Evolutionary conservation across 2,113 vertebrate species (phyloP), one percentile per base, ranked within the genome.

Genomic region (Callipepla squamata): DNA sequence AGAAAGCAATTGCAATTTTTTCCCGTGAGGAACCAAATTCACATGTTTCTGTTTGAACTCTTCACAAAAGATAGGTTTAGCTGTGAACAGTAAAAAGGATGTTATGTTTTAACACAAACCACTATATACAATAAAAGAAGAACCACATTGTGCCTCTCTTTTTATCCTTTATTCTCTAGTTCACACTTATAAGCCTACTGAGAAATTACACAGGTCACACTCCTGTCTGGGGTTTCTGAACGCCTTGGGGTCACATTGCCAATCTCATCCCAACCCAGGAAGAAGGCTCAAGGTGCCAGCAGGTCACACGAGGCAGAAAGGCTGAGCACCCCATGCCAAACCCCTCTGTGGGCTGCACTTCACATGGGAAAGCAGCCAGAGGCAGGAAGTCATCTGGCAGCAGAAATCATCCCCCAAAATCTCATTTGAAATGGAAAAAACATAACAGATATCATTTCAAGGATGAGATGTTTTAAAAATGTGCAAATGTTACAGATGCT

Each of bases 161-260:
- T 93, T 96, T 91, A 89, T 85, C 92, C 83, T 92, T 95, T 96
- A 96, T 96, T 96, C 86, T 89, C 96, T 90, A 94, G 75, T 32
- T 94, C 82, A 96, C 95, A 95, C 63, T 95, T 74, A 90, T 87
- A 90, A 93, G 89, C 38, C 77, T 89, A 79, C 80, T 32, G 89
- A 93, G 82, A 63, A 94, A 48, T 82, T 63, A 92, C 82, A 95
- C 19, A 65, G 40, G 40, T 23, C 42, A n/a, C 72, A 76, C 84
- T 91, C 20, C 10, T 14, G 9, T 21, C 11, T 2, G 50, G 57
- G 63, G 87, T 25, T 73, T 72, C 42, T 4, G 25, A 45, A 48
- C 14, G 72, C 65, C 69, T 55, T 22, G 0, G 73, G 13, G 50
- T 55, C 0, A 0, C 26, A 59, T 68, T 58, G 82, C 79, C 66